Evolutionary conservation across 2,888 invertebrate genomes (phyloP), one percentile per base, ranked within the genome.

Genomic region (Idaea dimidiata): DNA sequence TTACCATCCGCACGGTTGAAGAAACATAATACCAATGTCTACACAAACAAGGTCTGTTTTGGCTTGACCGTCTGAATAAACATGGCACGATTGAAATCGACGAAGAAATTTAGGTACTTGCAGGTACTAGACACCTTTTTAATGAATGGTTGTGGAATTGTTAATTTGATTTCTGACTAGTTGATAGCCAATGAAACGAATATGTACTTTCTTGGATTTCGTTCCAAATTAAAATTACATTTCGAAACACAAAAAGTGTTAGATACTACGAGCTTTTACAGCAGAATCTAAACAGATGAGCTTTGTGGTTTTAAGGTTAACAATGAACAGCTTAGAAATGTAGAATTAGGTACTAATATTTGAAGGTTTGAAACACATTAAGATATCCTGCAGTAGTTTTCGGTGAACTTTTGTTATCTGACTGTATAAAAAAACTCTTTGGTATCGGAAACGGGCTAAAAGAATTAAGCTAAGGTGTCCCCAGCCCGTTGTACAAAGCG

Each of bases 1-100:
- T 63, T 69, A 62, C 66, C 58, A 62, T 70, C 67, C 66, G 65
- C 62, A 67, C 64, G 62, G 63, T 62, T 64, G 63, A 63, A 55
- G 54, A 16, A 17, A 68, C 66, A 61, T 60, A 65, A 67, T 66
- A 68, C 66, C 59, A 66, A 66, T 59, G 66, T 65, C 60, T 43
- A 64, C 66, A 64, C 63, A 66, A 67, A 62, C 66, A 63, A 66
- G 63, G 59, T 67, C 57, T 66, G 64, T 57, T 68, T 61, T 62
- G 58, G 55, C 60, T 60, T 61, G 61, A 58, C 63, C 62, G 59
- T 65, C 62, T 60, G 59, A 63, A 65, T 61, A 66, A 69, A 61
- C 54, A 54, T 43, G 43, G 43, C 43, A 43, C 43, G 43, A 43
- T 43, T 43, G 43, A 43, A 43, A 14, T 43, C 43, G 43, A 43